Evolutionary conservation across 2,888 invertebrate genomes (phyloP), one percentile per base, ranked within the genome.

Genomic region (Adela reaumurella): DNA sequence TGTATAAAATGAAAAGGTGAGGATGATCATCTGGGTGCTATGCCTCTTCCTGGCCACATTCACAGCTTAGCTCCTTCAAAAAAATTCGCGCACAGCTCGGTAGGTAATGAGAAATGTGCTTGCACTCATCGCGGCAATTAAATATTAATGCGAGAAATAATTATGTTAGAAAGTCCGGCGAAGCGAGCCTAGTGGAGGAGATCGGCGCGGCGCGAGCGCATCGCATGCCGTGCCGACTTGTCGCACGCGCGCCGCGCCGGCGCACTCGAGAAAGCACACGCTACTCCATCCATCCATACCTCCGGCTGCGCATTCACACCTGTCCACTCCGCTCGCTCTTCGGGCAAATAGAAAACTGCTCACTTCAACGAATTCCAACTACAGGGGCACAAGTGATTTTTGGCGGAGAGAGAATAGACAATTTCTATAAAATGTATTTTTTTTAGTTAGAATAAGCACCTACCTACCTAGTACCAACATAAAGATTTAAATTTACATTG

Each of bases 91-190:
- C 35, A 35, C 11, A 8, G 35, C 35, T 8, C 35, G 14, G n/a
- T 35, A 35, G 14, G n/a, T 35, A 35, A 35, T 35, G 35, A 35
- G 35, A 35, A 35, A 24, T 35, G 35, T 35, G 14, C 14, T 35
- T 14, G 35, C 35, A 35, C 35, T 46, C 46, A 41, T 46, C 19
- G 41, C 17, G 28, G 17, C 17, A 28, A 76, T 74, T 65, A 70
- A 78, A 74, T 74, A 77, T 76, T 76, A 71, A 77, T 77, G 76
- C 65, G 68, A 71, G 73, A 70, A 68, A 68, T 74, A 76, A 74
- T 77, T 73, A 69, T 72, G 52, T 72, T 78, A 77, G 78, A 78
- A 78, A 78, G 78, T 78, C 74, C 66, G 63, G 67, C 65, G 63
- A 35, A 14, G 35, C 35, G 35, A 35, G 35, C 35, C 35, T 35